Conservation (phyloP, 2,888 invertebrate genomes). For the Andrena chrysosceles region DNA sequence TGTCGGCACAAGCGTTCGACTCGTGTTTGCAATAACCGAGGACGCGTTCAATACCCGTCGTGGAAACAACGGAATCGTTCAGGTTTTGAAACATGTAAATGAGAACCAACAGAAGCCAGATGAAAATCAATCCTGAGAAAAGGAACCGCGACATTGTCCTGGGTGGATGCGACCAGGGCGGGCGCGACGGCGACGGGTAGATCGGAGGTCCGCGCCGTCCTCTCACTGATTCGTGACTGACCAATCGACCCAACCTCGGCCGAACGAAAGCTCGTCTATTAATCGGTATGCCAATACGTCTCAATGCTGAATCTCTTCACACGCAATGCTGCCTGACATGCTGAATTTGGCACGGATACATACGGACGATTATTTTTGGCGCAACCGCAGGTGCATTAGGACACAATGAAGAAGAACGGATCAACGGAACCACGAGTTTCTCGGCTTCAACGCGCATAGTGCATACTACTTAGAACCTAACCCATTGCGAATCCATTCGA, state of each 20-base stretch:
- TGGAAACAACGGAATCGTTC: not conserved
- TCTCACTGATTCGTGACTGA: slow-evolving; percentile 26
- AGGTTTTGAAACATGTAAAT: slow-evolving; percentile 28
- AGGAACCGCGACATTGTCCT: slow-evolving; percentile 40
- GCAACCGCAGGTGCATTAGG: slow-evolving; percentile 60
- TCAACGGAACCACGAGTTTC: slow-evolving; percentile 31
- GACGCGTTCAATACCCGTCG: not conserved
- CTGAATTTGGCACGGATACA: slow-evolving; percentile 68
- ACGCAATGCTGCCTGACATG: slow-evolving; percentile 55
- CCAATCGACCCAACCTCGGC: not conserved
- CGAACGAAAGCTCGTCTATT: slow-evolving; percentile 34
- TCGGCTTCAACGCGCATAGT: slow-evolving; percentile 18
- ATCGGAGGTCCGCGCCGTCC: slow-evolving; percentile 11
- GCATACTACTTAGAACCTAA: slow-evolving; percentile 5
- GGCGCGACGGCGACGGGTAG: not conserved
- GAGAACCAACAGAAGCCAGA: slow-evolving; percentile 42
- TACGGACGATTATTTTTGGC: slow-evolving; percentile 69
- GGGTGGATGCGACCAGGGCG: not conserved
- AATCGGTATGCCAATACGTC: slow-evolving; percentile 54
- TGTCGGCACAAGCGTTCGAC: not conserved
- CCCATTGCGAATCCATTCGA: too few species aligned
- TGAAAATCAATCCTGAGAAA: slow-evolving; percentile 43
- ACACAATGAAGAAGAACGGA: slow-evolving; percentile 56
- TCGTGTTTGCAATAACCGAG: not conserved
- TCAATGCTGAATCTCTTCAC: slow-evolving; percentile 43